A percentile compares a stretch with the other conserved stretches of the same genome.
These are phyloP conservation scores for Chaetoderma sp. DNA, from an alignment of 2,888 invertebrate species.

Conservation along the genomic window DNA sequence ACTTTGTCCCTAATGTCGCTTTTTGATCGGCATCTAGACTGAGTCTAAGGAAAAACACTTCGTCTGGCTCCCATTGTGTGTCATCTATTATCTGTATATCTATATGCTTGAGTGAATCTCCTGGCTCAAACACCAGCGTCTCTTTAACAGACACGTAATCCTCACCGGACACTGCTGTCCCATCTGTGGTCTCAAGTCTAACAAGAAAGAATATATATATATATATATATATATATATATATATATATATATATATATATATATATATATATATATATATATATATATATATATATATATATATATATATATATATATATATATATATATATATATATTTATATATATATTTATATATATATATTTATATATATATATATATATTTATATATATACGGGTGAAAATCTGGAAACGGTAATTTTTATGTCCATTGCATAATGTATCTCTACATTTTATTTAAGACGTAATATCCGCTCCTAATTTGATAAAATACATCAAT, in stretches of 20 bases:
- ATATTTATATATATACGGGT: too few relatives aligned
- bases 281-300: neutral
- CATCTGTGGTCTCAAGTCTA: constrained; percentile 74
- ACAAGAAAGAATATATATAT: constrained; percentile 18
- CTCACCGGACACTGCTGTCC: constrained; percentile 73
- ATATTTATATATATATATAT: neutral
- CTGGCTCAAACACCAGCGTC: constrained; percentile 72
- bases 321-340: neutral
- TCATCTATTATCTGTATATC: constrained; percentile 73
- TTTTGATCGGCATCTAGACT: constrained; percentile 52
- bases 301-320: neutral
- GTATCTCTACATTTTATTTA: too few relatives aligned
- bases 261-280: constrained; percentile 1
- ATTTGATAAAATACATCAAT: too few relatives aligned
- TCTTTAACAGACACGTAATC: constrained; percentile 73
- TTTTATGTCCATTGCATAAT: too few relatives aligned
- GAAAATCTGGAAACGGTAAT: neutral
- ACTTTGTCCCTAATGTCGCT: constrained; percentile 71
- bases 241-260: neutral
- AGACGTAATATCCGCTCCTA: too few relatives aligned
- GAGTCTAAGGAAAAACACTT: constrained; percentile 75
- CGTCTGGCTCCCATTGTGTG: constrained; percentile 75
- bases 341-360: neutral
- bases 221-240: neutral
- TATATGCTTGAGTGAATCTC: constrained; percentile 71